These are phyloP conservation scores for Murina feae DNA, from an alignment of 2,113 vertebrate species.

Conservation along the genomic window DNA sequence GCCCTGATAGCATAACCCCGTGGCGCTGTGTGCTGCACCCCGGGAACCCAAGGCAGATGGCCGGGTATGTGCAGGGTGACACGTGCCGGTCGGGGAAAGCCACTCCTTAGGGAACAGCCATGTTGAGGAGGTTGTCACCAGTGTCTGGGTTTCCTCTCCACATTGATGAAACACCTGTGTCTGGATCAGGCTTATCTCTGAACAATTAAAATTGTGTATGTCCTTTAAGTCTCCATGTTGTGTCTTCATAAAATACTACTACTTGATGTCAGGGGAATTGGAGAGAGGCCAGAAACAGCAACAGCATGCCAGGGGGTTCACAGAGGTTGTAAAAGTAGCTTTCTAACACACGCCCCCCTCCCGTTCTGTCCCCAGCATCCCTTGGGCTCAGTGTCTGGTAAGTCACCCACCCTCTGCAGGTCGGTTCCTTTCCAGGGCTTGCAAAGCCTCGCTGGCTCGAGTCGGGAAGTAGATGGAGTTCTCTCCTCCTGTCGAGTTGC, in stretches of 20 bases:
- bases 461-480: not conserved
- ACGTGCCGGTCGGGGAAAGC: not conserved
- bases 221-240: not conserved
- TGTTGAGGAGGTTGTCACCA: not conserved
- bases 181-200: not conserved
- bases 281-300: not conserved
- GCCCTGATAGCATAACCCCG: not conserved
- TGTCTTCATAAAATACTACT: not conserved
- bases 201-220: not conserved
- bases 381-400: not conserved
- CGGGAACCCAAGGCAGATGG: not conserved
- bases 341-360: not conserved
- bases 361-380: too few relatives aligned
- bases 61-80: too few relatives aligned
- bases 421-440: not conserved
- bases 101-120: not conserved
- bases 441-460: not conserved
- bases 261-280: not conserved
- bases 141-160: not conserved
- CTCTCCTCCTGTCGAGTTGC: not conserved
- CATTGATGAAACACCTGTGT: not conserved
- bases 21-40: fast-evolving
- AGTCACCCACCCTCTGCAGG: not conserved
- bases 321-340: not conserved
- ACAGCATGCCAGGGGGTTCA: not conserved